Evolutionary conservation across 1,140 invertebrate genomes (phyloP), one percentile per base, ranked within the genome.

Genomic region (Aporrectodea caliginosa): DNA sequence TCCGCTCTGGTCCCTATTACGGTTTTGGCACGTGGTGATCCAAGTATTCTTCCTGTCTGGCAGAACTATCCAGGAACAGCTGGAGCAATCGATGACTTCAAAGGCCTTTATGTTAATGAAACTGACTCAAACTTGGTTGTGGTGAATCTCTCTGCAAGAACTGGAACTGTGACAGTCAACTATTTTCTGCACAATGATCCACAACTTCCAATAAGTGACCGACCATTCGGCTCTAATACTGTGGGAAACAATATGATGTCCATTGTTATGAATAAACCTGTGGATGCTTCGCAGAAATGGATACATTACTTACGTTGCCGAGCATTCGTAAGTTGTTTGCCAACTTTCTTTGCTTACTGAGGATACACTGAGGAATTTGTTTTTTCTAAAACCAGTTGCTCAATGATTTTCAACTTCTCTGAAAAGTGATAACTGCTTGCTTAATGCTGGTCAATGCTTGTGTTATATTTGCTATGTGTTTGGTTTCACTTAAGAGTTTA

Each of bases 241-340:
- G 6, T 58, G 43, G 22, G 22, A 6, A 22, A 58, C 43, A 58
- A 22, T 58, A 12, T 22, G 6, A 6, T 58, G 6, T 58, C 43
- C 12, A 43, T 76, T 12, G 33, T 76, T n/a, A 68, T 22, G 75
- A 58, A 22, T 2, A 14, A 2, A 43, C 35, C 43, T 14, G 27
- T 30, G 33, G 75, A 76, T 35, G 43, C 35, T 35, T 35, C 16
- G 27, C 35, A 35, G 16, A 76, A n/a, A 30, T 30, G 32, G 43
- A 30, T 43, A 22, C 43, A 43, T 27, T 76, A 43, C 35, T 35
- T 76, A 22, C 33, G 75, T 35, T 76, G 75, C 75, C 16, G 75
- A 58, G 75, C 75, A 0, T 76, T 76, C 16, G 75, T 76, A 27
- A 35, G 35, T 43, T 2, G 12, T 72, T n/a, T n/a, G n/a, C n/a